A percentile compares a stretch with the other conserved stretches of the same genome.
Evolutionary conservation across 1,140 invertebrate species (phyloP).

Genomic region (Zaprionus capensis): DNA sequence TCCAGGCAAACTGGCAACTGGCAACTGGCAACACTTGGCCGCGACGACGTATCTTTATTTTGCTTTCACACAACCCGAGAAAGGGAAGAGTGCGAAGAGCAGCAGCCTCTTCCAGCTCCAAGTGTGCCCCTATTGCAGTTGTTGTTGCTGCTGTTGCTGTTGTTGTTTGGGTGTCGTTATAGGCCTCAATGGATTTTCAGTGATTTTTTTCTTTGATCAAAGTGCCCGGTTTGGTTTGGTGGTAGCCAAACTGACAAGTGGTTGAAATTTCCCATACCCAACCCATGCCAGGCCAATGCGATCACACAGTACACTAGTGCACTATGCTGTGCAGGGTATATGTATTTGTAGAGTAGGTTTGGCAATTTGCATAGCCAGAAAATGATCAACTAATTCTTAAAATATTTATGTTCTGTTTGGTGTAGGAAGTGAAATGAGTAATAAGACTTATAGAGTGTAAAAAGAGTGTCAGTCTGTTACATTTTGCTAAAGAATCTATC

Average conservation of each 20-base stretch:
- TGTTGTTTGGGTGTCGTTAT: conserved; percentile 66
- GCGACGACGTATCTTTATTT: conserved; percentile 80
- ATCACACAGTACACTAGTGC: neutral
- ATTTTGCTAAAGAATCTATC: no score
- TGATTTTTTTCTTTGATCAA: conserved; percentile 76
- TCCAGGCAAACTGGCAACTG: conserved; percentile 53
- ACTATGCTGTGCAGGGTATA: neutral
- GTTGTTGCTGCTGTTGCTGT: conserved; percentile 28
- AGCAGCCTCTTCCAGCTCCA: conserved; percentile 38
- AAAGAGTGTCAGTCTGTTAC: fast-evolving
- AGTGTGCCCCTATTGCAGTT: conserved; percentile 51
- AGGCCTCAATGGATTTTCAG: conserved; percentile 79
- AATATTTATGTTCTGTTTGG: no score
- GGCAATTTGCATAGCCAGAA: neutral
- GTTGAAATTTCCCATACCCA: conserved; percentile 70
- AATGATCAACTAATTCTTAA: neutral
- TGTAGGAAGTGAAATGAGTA: neutral
- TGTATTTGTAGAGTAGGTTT: neutral
- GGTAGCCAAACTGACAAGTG: conserved; percentile 68
- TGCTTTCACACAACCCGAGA: conserved; percentile 61
- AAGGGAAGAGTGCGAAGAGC: conserved; percentile 16
- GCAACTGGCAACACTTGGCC: conserved; percentile 68
- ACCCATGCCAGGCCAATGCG: conserved; percentile 39
- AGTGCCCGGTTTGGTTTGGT: conserved; percentile 64
- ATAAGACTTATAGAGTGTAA: neutral